A percentile compares a stretch with the other conserved stretches of the same genome.
phyloP scores from a whole-genome alignment of 2,113 vertebrate species.

The Eurystomus gularis region DNA sequence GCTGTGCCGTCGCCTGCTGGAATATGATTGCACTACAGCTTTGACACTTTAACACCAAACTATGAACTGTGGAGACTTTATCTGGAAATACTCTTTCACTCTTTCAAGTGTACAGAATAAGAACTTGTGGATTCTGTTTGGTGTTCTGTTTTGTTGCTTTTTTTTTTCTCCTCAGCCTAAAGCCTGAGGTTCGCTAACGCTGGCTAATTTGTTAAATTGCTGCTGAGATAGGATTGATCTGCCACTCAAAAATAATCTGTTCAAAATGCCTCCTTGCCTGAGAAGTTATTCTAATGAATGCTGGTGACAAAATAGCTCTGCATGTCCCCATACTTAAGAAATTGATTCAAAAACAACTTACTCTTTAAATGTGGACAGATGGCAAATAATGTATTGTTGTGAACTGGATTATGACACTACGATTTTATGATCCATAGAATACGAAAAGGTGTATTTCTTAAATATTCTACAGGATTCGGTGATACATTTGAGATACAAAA shows the following conservation, averaged over 20 bases:
- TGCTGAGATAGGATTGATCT: not conserved
- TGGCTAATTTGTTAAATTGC: not conserved
- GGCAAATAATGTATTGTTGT: not conserved
- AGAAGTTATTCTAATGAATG: not conserved
- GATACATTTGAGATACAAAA: not conserved
- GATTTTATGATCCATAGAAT: not conserved
- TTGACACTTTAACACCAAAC: not conserved
- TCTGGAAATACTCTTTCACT: not conserved
- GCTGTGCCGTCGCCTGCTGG: conserved; percentile 53
- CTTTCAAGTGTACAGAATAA: not conserved
- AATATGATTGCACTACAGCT: not conserved
- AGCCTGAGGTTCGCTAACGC: not conserved
- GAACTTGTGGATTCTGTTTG: not conserved
- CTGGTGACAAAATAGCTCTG: not conserved
- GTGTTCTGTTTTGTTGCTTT: not conserved
- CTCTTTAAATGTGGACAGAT: not conserved
- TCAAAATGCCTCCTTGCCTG: not conserved
- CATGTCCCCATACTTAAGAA: not conserved
- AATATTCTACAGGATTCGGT: not conserved
- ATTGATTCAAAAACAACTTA: not conserved
- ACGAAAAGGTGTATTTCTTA: not conserved
- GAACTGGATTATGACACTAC: not conserved
- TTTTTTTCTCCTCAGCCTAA: no score
- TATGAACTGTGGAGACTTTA: not conserved
- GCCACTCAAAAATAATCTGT: not conserved